phyloP scores from a whole-genome alignment of 2,797 vertebrate genomes.

The Sebastes jordani region DNA sequence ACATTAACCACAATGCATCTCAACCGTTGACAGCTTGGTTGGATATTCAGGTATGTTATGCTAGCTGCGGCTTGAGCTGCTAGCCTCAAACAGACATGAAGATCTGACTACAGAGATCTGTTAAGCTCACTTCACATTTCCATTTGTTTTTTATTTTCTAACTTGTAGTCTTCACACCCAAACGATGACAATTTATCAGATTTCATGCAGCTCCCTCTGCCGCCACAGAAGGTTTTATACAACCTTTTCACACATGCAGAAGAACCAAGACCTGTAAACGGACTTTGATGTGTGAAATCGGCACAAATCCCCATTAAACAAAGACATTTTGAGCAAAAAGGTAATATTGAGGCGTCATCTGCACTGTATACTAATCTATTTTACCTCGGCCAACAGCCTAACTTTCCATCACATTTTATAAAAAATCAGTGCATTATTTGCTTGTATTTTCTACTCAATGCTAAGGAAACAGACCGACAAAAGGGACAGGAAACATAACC shows the following conservation, averaged over 20 bases:
- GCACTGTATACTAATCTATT: neutral
- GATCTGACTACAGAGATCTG: neutral
- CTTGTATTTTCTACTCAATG: neutral
- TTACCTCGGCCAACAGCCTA: neutral
- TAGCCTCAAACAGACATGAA: neutral
- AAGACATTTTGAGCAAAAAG: neutral
- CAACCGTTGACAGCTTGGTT: neutral
- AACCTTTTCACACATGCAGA: neutral
- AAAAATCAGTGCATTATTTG: neutral
- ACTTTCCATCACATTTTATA: neutral
- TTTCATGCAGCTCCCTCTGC: neutral
- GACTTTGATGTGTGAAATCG: neutral
- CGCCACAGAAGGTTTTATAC: too few species aligned
- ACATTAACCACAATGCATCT: neutral
- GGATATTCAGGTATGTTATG: neutral
- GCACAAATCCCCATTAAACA: neutral
- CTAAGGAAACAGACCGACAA: neutral
- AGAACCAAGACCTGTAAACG: neutral
- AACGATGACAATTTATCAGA: neutral
- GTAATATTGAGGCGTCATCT: neutral
- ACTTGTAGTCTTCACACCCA: neutral
- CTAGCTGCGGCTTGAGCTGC: too few species aligned
- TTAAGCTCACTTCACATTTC: neutral
- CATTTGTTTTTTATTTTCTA: neutral
- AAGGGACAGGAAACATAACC: neutral